Evolutionary conservation across 2,888 invertebrate species (phyloP).

Genomic region (Tryphoninae sp.): DNA sequence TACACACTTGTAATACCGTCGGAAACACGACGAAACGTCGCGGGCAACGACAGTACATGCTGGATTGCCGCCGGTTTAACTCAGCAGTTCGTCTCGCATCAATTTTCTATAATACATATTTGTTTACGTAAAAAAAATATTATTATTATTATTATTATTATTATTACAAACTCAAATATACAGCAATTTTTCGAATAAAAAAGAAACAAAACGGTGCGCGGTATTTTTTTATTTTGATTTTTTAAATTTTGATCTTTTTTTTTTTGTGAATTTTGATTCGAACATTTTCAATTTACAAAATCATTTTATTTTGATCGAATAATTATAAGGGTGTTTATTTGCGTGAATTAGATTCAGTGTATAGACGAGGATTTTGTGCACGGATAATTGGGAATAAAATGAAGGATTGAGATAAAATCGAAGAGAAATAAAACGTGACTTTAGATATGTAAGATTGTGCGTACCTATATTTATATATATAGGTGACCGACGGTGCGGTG

Average conservation of each 20-base stretch:
- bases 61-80: conserved; percentile 61
- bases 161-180: too few relatives aligned
- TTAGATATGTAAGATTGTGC: background rate
- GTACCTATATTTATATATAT: conserved; percentile 3
- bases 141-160: background rate
- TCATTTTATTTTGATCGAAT: background rate
- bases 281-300: background rate
- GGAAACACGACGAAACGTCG: conserved; percentile 58
- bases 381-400: background rate
- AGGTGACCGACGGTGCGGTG: background rate
- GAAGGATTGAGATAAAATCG: conserved; percentile 8
- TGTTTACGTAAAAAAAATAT: background rate
- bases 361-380: background rate
- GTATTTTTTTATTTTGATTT: too few relatives aligned
- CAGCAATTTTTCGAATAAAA: too few relatives aligned
- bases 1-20: conserved; percentile 30
- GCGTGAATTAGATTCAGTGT: background rate
- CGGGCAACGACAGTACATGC: conserved; percentile 56
- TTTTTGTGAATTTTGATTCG: too few relatives aligned
- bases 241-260: too few relatives aligned
- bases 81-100: conserved; percentile 20
- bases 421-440: background rate
- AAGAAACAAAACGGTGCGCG: too few relatives aligned
- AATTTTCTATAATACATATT: background rate
- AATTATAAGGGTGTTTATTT: background rate